Base-by-base conservation (phyloP, 92 coral and sea anemone species). In the Zoanthus sansibaricus region DNA sequence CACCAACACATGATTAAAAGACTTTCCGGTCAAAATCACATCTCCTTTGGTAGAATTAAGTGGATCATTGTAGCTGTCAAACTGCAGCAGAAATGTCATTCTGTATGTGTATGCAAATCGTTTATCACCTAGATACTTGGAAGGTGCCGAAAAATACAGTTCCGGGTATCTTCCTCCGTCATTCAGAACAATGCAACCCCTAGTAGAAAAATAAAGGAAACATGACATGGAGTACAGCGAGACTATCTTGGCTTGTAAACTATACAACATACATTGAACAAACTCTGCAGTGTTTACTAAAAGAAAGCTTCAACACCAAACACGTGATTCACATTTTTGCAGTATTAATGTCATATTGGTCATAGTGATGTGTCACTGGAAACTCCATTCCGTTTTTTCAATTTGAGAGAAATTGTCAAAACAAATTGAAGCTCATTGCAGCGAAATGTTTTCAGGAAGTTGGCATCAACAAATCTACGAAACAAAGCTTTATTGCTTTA, bases 141-240 rank as follows among this genome's bases (percentile, higher is more conserved):
- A 79, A 13, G 99, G 98, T 10, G 97, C 97, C n/a, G 83, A 72
- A 72, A 93, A 95, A 89, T 95, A 97, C 70, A 84, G 44, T 48
- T 93, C 93, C 13, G 51, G 4, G 55, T 79, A 71, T 16, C 73
- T 72, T 1, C 88, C 89, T 13, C 5, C 37, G 32, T 92, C 88
- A n/a, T 86, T 86, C 16, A 79, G 75, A 82, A 31, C 70, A 33
- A 97, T 83, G 13, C 86, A 79, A 6, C 91, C 95, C 74, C 98
- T 97, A 16, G 69, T 13, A 16, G 8, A 3, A 62, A 62, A 62
- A 37, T 37, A 37, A 62, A 62, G 69, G 69, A 62, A 62, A 7
- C 12, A 3, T 49, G 2, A 37, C 4, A 37, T 37, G 2, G 42
- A 37, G 6, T 58, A 12, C 59, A 54, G n/a, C 4, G 0, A 58